These are phyloP conservation scores for Gila orcuttii DNA, from an alignment of 2,113 vertebrate genomes.

Conservation along the genomic window DNA sequence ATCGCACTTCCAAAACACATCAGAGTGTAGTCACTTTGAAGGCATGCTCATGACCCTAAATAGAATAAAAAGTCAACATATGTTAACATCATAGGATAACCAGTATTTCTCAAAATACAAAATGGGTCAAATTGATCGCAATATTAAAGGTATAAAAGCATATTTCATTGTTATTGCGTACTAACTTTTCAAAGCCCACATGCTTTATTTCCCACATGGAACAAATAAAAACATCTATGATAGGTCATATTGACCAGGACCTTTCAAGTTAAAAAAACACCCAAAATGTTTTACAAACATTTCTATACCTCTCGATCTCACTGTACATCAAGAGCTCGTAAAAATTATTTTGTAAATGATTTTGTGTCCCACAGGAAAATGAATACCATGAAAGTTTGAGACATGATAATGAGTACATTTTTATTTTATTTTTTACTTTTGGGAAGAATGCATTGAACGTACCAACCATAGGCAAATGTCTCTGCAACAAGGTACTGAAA, in stretches of 20 bases:
- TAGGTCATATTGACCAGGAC: too few relatives aligned
- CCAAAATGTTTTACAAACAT: neutral
- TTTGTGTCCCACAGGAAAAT: neutral
- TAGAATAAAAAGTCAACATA: too few relatives aligned
- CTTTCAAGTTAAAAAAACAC: neutral
- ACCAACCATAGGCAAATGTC: neutral
- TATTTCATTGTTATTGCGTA: too few relatives aligned
- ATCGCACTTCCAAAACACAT: neutral
- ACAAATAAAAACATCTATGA: neutral
- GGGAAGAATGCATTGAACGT: neutral
- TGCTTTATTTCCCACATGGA: neutral
- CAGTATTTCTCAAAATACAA: too few relatives aligned
- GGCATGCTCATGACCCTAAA: neutral
- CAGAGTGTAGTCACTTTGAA: neutral
- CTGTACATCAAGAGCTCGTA: neutral
- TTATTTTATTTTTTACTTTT: neutral
- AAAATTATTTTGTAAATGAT: fast-evolving
- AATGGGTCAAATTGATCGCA: too few relatives aligned
- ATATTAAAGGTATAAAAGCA: too few relatives aligned
- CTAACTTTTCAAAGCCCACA: neutral
- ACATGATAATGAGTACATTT: neutral
- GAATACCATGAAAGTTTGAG: neutral
- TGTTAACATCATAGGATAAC: too few relatives aligned
- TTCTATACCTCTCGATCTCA: neutral
- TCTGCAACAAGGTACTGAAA: constrained; percentile 6